Evolutionary conservation across 2,888 invertebrate genomes (phyloP), one percentile per base, ranked within the genome.

Genomic region (Aphodius granarius): DNA sequence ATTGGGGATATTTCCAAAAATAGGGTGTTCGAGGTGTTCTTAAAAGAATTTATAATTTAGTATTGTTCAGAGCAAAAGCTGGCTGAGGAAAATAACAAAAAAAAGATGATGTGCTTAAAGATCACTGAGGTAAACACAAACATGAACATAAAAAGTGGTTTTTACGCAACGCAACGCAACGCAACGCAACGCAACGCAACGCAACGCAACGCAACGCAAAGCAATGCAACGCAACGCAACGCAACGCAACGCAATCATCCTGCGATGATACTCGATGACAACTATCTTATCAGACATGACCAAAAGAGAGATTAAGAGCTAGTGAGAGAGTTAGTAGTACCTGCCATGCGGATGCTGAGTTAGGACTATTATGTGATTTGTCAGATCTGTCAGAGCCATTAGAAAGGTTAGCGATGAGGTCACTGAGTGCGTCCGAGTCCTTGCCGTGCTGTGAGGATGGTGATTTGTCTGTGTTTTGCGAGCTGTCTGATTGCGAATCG

Each of bases 301-400:
- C n/a, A n/a, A n/a, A n/a, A n/a, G n/a, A n/a, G n/a, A n/a, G n/a
- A n/a, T n/a, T n/a, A n/a, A n/a, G n/a, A n/a, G n/a, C n/a, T n/a
- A 43, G 13, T 43, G 43, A 43, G 43, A 43, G 13, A 13, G 80
- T 77, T 63, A 83, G 83, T 83, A 84, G 84, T 87, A 90, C 90
- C 89, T 90, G 89, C 80, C 86, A 86, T 86, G 87, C 87, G 85
- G 86, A 85, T 83, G 87, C 83, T 79, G 84, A 85, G 82, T 85
- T 83, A 81, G 86, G 83, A 79, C 86, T 86, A 82, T 85, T 86
- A 83, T 86, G 85, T 82, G 85, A 85, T 81, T 86, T 85, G 83
- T 86, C 86, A 80, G 86, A 85, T 81, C 65, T 85, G 83, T 86
- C 86, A 80, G 86, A 86, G 71, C 86, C 86, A 82, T 85, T 85